Evolutionary conservation across 2,113 vertebrate species (phyloP).

Genomic region (Orycteropus afer): DNA sequence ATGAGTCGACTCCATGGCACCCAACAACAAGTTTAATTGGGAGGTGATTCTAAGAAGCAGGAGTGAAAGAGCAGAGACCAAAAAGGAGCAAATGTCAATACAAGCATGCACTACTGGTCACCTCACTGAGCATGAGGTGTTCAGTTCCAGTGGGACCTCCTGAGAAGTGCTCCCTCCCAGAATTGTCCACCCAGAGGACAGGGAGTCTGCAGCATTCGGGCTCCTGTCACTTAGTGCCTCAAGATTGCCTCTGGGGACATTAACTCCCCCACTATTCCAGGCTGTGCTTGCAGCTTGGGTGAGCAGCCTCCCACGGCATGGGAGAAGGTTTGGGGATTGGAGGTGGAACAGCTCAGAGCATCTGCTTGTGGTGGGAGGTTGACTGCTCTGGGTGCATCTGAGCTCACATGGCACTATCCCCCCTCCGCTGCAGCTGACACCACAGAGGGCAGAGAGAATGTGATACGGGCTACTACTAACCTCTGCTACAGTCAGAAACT

Average conservation of each 20-base stretch:
- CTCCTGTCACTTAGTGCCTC: neutral
- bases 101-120: neutral
- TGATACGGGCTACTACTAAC: accelerated
- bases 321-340: neutral
- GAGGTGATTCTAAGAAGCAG: neutral
- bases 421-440: neutral
- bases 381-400: neutral
- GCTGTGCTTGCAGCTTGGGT: neutral
- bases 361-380: neutral
- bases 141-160: neutral
- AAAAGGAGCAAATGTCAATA: neutral
- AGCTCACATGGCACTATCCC: neutral
- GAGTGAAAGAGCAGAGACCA: neutral
- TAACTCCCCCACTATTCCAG: neutral
- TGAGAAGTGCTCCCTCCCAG: neutral
- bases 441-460: neutral
- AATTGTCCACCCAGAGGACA: neutral
- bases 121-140: neutral
- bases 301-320: neutral
- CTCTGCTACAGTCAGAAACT: neutral
- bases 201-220: neutral
- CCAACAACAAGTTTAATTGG: neutral
- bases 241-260: neutral
- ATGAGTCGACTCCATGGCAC: too few relatives aligned
- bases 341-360: neutral